These are phyloP conservation scores for Danio choprae DNA, from an alignment of 2,797 vertebrate genomes.

Conservation along the genomic window DNA sequence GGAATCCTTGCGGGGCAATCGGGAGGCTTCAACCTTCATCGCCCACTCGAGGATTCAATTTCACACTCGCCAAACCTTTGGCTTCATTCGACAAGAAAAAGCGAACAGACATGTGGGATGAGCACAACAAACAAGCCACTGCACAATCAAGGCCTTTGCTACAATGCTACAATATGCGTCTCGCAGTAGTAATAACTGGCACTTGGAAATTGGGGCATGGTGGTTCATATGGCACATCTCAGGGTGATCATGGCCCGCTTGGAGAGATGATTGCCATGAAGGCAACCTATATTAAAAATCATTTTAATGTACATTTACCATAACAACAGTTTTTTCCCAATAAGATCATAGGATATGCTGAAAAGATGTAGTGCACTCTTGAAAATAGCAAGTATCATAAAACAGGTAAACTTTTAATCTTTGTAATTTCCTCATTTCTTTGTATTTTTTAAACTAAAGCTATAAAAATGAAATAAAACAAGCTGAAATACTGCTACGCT, in stretches of 20 bases:
- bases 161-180: conserved; percentile 67
- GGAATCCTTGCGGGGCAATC: conserved; percentile 26
- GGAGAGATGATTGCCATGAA: neutral
- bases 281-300: too few relatives aligned
- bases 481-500: too few relatives aligned
- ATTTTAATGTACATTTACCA: too few relatives aligned
- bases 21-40: conserved; percentile 62
- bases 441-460: too few relatives aligned
- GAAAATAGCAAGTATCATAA: too few relatives aligned
- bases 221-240: conserved; percentile 53
- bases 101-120: neutral
- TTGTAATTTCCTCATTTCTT: too few relatives aligned
- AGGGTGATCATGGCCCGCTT: conserved; percentile 24
- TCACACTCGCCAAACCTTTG: conserved; percentile 1
- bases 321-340: too few relatives aligned
- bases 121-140: neutral
- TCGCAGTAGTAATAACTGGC: conserved; percentile 64
- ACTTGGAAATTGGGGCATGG: conserved; percentile 61
- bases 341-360: too few relatives aligned
- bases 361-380: too few relatives aligned
- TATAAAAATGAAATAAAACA: too few relatives aligned
- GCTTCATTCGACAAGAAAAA: neutral
- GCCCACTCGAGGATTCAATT: conserved; percentile 31
- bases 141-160: neutral
- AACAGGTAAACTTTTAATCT: too few relatives aligned